Base-by-base conservation (phyloP, 2,113 vertebrate species). In the Lycaon pictus region DNA sequence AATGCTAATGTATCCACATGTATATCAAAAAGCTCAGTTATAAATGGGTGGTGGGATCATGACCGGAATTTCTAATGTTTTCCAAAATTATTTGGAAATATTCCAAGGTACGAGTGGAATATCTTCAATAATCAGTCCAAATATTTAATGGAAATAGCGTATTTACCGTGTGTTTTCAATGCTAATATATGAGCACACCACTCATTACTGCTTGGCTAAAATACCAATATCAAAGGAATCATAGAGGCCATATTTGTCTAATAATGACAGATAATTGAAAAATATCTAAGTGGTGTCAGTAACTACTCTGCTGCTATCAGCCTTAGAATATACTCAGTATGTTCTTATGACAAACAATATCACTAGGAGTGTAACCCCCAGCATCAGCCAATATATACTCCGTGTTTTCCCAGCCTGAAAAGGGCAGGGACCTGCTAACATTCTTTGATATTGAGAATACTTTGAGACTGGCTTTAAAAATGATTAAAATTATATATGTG, bases 401-500 rank as follows among this genome's bases (percentile, higher is more conserved):
- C 11, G 5, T 32, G 11, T 79, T 2, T 82, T 55, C 74, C 82
- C 53, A 43, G 5, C 53, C 29, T 93, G 51, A 60, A 77, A 97
- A 76, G 35, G 95, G 85, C 51, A 65, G 29, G 2, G 80, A 69
- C 25, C 20, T 82, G 37, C 76, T 67, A 76, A 91, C 84, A 93
- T 32, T 60, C 83, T 91, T 23, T 62, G 4, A 16, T 77, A 35
- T 7, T 43, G 15, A 97, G 88, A 86, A 53, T 51, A 63, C 85
- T 95, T 77, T 19, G 53, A 83, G 69, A 86, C 16, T 81, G 20
- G 23, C 80, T 90, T 76, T 74, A 97, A 60, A 95, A 98, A 98
- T 83, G 69, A 97, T 97, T 90, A 88, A 98, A 98, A 96, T 9
- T 85, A 97, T 95, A 4, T 72, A 1, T 2, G 65, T 72, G 7